Evolutionary conservation across 37 sponge, comb jelly and placozoan genomes (phyloP).

Genomic region (Dysidea cf. avara): DNA sequence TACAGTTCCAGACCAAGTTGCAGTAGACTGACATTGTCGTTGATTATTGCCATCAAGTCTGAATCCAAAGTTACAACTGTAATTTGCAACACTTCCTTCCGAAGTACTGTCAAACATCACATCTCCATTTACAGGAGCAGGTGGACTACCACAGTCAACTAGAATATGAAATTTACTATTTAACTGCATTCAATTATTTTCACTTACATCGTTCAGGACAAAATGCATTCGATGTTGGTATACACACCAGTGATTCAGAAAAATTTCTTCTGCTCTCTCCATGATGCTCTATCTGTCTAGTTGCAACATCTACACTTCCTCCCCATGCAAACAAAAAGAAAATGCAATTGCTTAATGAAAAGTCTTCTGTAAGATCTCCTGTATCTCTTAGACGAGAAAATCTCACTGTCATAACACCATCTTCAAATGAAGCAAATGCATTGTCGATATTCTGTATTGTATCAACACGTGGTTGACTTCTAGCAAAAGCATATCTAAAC

Average conservation of each 20-base stretch:
- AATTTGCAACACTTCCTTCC: no score
- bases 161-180: no score
- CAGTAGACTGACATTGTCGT: background rate
- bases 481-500: constrained; percentile 12
- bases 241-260: no score
- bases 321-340: constrained; percentile 18
- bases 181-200: no score
- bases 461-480: constrained; percentile 17
- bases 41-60: constrained; percentile 4
- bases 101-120: no score
- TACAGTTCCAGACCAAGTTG: constrained; percentile 4
- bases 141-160: no score
- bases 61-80: constrained; percentile 22
- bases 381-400: constrained; percentile 18
- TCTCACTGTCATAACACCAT: constrained; percentile 1
- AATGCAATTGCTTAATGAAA: constrained; percentile 6
- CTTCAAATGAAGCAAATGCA: background rate
- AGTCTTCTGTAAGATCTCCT: constrained; percentile 10
- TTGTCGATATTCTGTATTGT: background rate
- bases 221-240: no score
- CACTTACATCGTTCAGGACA: no score
- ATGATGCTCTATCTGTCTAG: no score
- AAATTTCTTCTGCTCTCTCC: no score
- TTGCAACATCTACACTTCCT: no score
- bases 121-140: no score